phyloP scores from a whole-genome alignment of 2,888 invertebrate genomes.

The Chesias legatella region DNA sequence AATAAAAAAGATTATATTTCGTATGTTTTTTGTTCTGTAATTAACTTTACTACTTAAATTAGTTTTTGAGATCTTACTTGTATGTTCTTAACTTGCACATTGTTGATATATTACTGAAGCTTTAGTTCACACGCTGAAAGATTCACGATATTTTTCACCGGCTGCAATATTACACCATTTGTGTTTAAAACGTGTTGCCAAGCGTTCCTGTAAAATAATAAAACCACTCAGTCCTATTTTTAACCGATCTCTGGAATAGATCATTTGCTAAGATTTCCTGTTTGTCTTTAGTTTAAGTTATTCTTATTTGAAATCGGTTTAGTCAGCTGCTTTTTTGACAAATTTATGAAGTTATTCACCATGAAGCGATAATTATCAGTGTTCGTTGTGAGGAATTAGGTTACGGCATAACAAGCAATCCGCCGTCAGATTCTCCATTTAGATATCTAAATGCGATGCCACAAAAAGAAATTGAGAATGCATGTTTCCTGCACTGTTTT shows the following conservation, averaged over 20 bases:
- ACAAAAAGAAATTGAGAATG: conserved; percentile 43
- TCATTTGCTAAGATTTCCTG: conserved; percentile 45
- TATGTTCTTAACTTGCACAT: neutral
- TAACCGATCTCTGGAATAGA: conserved; percentile 45
- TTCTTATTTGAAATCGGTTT: conserved; percentile 17
- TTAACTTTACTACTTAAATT: no score
- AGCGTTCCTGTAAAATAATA: conserved; percentile 38
- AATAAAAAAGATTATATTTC: no score
- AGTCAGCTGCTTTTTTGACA: conserved; percentile 26
- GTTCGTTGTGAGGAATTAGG: conserved; percentile 30
- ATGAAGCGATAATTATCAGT: conserved; percentile 22
- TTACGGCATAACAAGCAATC: conserved; percentile 29
- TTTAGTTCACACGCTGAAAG: conserved; percentile 14
- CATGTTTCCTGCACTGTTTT: conserved; percentile 46
- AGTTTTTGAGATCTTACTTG: no score
- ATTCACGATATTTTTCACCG: conserved; percentile 18
- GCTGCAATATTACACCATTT: conserved; percentile 29
- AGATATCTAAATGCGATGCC: conserved; percentile 30
- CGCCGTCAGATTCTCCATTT: conserved; percentile 25
- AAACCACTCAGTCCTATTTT: conserved; percentile 46
- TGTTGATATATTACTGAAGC: neutral
- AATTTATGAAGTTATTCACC: conserved; percentile 27
- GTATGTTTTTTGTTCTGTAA: no score
- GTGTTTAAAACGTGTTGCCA: conserved; percentile 34
- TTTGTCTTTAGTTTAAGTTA: conserved; percentile 27